These are phyloP conservation scores for Diogma glabrata DNA, from an alignment of 2,888 invertebrate species.

Conservation along the genomic window DNA sequence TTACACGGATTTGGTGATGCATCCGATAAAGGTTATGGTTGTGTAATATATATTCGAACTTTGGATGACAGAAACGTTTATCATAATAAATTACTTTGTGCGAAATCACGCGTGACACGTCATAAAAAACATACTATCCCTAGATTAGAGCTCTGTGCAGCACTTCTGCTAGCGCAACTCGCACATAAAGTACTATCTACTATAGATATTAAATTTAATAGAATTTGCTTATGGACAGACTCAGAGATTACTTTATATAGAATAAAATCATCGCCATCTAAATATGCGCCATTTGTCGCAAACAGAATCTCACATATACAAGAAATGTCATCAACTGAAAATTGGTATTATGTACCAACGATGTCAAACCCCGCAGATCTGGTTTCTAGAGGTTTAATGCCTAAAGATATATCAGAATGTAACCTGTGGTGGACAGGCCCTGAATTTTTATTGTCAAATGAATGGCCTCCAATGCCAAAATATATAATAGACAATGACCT, in stretches of 20 bases:
- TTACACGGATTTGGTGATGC: background rate
- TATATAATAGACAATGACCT: too few species aligned
- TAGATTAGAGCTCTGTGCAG: background rate
- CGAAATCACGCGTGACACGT: background rate
- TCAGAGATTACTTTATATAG: background rate
- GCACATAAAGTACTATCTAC: too few species aligned
- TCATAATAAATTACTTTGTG: background rate
- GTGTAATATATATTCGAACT: too few species aligned
- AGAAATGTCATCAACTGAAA: background rate
- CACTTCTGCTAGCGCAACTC: background rate
- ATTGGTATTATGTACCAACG: background rate
- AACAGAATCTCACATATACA: background rate
- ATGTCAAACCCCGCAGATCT: background rate
- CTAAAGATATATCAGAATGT: background rate
- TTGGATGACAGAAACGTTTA: too few species aligned
- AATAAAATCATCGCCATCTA: background rate
- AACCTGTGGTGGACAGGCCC: background rate
- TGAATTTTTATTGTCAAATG: background rate
- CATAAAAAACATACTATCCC: background rate
- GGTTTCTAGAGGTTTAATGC: background rate
- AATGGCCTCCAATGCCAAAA: too few species aligned
- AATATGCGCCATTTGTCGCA: conserved; percentile 1
- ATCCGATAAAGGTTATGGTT: too few species aligned
- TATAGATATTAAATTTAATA: background rate
- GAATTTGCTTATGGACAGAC: background rate